Evolutionary conservation across 1,140 invertebrate genomes (phyloP), one percentile per base, ranked within the genome.

Genomic region (Drosophila punjabiensis): DNA sequence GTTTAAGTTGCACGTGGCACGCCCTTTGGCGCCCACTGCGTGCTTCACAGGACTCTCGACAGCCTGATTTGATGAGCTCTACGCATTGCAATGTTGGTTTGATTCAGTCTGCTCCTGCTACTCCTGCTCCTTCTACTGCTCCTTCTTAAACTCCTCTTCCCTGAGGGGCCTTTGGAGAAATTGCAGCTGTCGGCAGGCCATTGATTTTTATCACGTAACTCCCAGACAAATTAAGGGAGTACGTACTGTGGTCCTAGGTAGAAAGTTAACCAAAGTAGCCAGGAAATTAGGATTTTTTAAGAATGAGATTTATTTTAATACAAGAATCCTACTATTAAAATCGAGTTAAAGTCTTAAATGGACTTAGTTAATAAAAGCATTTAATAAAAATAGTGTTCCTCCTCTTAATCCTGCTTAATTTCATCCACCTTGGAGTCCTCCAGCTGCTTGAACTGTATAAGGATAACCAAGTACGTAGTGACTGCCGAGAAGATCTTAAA

Each of bases 401-500:
- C 3, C 7, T 32, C 6, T 33, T 43, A 62, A 11, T 20, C 5
- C 14, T 55, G 37, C 14, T 48, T 11, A 47, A 71, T 53, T 48
- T 92, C 83, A 9, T 86, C 83, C 55, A 78, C 35, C 53, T 93
- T 93, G 2, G 92, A 92, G 58, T 93, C 92, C 67, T 93, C 92
- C 9, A 93, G 63, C 60, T 93, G 90, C 50, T 93, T 93, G 6
- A 93, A 93, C 41, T 93, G 92, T 33, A 93, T 93, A 14, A 93
- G 63, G 10, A 93, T 93, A 8, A 93, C 92, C 67, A 93, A 61
- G 43, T 93, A 93, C 0, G 92, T 93, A 32, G 92, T 93, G 0
- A 93, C 92, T 18, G 92, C 92, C 6, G 92, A 93, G 43, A 93
- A 92, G 30, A 93, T 93, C 81, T 93, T 93, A 13, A 93, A 93